Conservation (phyloP, 2,797 vertebrate species). For the Chelonia mydas region DNA sequence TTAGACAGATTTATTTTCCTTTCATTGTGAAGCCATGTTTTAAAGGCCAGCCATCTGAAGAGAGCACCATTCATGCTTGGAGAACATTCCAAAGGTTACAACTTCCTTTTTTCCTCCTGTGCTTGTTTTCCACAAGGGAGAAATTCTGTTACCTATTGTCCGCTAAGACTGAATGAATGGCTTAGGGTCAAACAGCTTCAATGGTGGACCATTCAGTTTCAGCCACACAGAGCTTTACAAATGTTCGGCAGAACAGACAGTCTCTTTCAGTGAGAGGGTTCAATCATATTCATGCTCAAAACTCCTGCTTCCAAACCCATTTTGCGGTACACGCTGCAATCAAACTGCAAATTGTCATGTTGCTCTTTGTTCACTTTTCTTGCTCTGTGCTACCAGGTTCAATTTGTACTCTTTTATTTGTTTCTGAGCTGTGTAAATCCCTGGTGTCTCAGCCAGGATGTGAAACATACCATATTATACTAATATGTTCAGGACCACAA, state of each 20-base stretch:
- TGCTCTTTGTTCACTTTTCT: neutral
- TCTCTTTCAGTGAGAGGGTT: neutral
- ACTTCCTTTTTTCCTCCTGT: neutral
- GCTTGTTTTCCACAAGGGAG: neutral
- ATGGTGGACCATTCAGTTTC: neutral
- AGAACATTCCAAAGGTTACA: neutral
- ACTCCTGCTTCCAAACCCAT: neutral
- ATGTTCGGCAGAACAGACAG: neutral
- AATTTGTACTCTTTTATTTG: neutral
- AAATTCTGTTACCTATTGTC: neutral
- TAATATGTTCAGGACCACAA: neutral
- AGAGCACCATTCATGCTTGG: conserved; percentile 21
- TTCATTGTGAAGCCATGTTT: conserved; percentile 22
- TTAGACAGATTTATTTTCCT: conserved; percentile 60
- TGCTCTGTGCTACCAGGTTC: neutral
- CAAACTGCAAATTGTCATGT: neutral
- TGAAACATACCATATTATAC: neutral
- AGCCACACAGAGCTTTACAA: neutral
- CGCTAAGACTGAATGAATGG: neutral
- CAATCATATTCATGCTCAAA: neutral
- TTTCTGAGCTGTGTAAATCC: neutral
- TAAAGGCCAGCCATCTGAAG: conserved; percentile 1
- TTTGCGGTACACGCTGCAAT: neutral
- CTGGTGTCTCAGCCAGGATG: neutral
- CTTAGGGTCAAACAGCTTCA: neutral